These are phyloP conservation scores for Tachuris rubrigastra DNA, from an alignment of 2,113 vertebrate species.

Conservation along the genomic window DNA sequence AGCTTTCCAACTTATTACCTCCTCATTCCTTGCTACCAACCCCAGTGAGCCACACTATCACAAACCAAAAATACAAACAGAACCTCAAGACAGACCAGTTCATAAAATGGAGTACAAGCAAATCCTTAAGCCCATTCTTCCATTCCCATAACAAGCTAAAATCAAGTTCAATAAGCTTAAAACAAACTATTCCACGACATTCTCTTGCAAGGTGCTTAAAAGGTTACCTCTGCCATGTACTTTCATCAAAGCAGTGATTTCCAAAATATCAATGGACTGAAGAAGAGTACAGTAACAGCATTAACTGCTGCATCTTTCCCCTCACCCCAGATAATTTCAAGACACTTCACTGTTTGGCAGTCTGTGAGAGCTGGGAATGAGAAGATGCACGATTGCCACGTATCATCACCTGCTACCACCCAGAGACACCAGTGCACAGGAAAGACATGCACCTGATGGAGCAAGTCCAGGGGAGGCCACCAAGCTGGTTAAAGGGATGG, in stretches of 20 bases:
- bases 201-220: conserved; percentile 9
- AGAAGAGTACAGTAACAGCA: background rate
- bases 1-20: conserved; percentile 21
- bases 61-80: background rate
- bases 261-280: background rate
- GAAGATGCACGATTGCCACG: background rate
- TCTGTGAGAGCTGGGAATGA: background rate
- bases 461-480: background rate
- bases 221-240: background rate
- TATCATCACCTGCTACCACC: background rate
- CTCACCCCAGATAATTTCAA: background rate
- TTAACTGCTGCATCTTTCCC: background rate
- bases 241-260: conserved; percentile 3
- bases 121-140: conserved; percentile 14
- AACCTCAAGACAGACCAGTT: conserved; percentile 15
- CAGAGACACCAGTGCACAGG: background rate
- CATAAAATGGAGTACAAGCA: background rate
- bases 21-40: background rate
- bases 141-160: background rate
- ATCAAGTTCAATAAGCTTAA: background rate
- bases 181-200: background rate
- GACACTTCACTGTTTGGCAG: background rate
- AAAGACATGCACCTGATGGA: background rate
- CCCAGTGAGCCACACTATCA: background rate
- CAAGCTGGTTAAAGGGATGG: background rate